Conservation (phyloP, 2,113 vertebrate species). For the Sakesphorus luctuosus region DNA sequence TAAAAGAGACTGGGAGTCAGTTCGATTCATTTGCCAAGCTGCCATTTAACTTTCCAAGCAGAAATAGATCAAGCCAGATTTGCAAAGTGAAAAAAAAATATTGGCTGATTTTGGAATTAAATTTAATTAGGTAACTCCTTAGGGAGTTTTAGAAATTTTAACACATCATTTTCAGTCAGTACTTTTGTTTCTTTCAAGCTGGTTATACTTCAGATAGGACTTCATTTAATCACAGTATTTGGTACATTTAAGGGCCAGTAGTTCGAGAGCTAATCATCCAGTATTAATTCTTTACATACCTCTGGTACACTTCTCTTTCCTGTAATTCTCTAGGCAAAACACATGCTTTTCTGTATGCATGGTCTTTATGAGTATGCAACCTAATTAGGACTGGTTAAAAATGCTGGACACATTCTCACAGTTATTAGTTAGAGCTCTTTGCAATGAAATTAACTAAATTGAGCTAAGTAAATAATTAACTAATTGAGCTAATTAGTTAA, state of each 20-base stretch:
- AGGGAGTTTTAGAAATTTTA: background rate
- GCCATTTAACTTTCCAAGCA: background rate
- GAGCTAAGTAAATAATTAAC: background rate
- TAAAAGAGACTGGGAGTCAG: background rate
- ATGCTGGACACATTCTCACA: background rate
- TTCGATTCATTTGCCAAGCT: background rate
- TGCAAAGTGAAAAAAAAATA: background rate
- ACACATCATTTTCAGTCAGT: background rate
- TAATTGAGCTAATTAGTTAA: background rate
- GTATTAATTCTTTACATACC: background rate
- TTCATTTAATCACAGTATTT: background rate
- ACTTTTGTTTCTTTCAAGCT: background rate
- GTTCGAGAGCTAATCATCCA: background rate
- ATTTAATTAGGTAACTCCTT: background rate
- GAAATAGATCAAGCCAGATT: background rate
- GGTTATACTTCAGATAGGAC: background rate
- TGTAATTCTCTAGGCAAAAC: background rate
- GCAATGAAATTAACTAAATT: background rate
- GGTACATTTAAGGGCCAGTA: background rate
- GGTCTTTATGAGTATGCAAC: background rate
- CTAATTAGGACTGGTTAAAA: background rate
- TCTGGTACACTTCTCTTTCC: background rate
- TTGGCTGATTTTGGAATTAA: background rate
- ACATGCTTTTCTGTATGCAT: background rate
- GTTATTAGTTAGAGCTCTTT: background rate